Conservation (phyloP, 2,888 invertebrate species). For the Neelides folsomi region DNA sequence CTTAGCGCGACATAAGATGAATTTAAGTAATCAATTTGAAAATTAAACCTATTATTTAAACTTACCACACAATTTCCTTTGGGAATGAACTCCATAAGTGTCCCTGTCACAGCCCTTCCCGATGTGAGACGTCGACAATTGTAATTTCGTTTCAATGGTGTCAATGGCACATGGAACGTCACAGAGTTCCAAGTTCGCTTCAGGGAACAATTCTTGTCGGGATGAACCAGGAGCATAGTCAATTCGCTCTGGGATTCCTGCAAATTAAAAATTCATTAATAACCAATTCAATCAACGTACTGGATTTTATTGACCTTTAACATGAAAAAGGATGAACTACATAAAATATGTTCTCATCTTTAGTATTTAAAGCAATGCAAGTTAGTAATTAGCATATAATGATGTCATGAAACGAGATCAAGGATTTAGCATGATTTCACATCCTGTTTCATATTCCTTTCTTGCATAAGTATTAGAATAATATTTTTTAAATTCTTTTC, state of each 20-base stretch:
- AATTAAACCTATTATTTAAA: slow-evolving; percentile 8
- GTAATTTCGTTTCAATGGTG: slow-evolving; percentile 43
- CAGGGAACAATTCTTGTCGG: slow-evolving; percentile 64
- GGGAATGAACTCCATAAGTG: slow-evolving; percentile 73
- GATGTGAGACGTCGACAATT: slow-evolving; percentile 67
- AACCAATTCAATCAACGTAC: neutral
- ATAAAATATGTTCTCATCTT: neutral
- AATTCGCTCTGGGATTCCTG: slow-evolving; percentile 65
- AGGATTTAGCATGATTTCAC: too few species aligned
- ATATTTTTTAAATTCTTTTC: too few species aligned
- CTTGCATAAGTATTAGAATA: too few species aligned
- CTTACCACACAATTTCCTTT: slow-evolving; percentile 66
- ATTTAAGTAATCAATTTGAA: neutral
- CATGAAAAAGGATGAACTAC: slow-evolving; percentile 1
- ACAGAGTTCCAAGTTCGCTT: slow-evolving; percentile 52
- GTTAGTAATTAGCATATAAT: too few species aligned
- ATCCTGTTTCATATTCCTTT: too few species aligned
- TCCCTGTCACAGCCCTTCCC: slow-evolving; percentile 94
- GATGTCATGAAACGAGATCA: too few species aligned
- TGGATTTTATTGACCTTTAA: slow-evolving; percentile 14
- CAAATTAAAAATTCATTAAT: slow-evolving; percentile 26
- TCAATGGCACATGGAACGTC: slow-evolving; percentile 40
- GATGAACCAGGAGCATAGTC: slow-evolving; percentile 77
- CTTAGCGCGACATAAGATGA: neutral
- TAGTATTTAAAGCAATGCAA: slow-evolving; percentile 10